Base-by-base conservation (phyloP, 37 sponge, comb jelly and placozoan genomes). In the Beroe ovata region DNA sequence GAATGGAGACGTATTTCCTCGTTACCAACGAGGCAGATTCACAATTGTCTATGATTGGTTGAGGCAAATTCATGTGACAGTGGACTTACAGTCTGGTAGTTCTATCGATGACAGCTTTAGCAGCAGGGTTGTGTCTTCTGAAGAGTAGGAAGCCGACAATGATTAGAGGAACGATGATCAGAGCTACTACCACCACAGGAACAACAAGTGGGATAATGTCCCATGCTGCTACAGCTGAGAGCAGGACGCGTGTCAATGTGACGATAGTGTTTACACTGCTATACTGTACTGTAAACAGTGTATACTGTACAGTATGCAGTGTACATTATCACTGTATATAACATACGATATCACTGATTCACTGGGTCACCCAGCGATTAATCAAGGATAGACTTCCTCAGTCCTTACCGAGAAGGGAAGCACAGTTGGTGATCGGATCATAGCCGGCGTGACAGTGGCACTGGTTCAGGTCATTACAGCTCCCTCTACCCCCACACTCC, bases 401-500 rank as follows among this genome's bases (percentile, higher is more conserved):
- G 21, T 23, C 39, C 84, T 39, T 11, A 77, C 84, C 22, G 84
- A 77, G 84, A 1, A 77, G 54, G 4, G 25, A 25, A 23, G 84
- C 35, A 36, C 84, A 77, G 47, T 77, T 77, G 33, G n/a, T n/a
- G 22, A 33, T 18, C 0, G 84, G 84, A 40, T 77, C 84, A 25
- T 77, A 77, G 21, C 84, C 84, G 4, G 84, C 84, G 38, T 77
- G 19, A 40, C 84, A 77, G 84, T 77, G 41, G 38, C 84, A 77
- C 54, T 77, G 41, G 84, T 77, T 77, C 29, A 77, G 84, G 25
- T 77, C 84, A 29, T 77, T 77, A 40, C 84, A 77, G 42, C 3
- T 77, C 23, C 84, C 84, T 8, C 21, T 6, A 1, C 84, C 84
- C 4, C 84, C 54, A 40, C 84, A 77, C 84, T 77, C 84, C 47